phyloP scores from a whole-genome alignment of 2,113 vertebrate species.

The Mesitornis unicolor region DNA sequence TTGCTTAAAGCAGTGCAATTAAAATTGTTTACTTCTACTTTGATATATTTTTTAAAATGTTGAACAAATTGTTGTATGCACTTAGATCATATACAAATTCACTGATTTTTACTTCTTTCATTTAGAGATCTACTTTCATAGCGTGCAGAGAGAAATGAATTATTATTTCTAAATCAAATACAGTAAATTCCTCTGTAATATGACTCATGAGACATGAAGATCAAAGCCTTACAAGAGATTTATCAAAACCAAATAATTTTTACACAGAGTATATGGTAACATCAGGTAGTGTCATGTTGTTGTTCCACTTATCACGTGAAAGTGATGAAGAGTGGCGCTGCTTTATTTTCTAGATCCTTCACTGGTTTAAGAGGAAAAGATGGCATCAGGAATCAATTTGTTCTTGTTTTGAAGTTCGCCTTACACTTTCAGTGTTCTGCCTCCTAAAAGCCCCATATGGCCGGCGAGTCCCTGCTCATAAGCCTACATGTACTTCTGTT shows the following conservation, averaged over 20 bases:
- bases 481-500: background rate
- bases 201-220: constrained; percentile 41
- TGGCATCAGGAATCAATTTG: constrained; percentile 64
- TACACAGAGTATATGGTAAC: background rate
- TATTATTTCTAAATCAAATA: constrained; percentile 46
- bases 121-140: background rate
- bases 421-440: background rate
- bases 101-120: background rate
- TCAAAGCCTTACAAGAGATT: constrained; percentile 54
- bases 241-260: constrained; percentile 46
- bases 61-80: background rate
- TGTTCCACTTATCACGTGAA: background rate
- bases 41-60: background rate
- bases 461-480: background rate
- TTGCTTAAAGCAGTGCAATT: background rate
- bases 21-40: background rate
- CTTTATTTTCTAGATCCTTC: constrained; percentile 11
- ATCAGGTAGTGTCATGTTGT: background rate
- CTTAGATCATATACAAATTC: background rate
- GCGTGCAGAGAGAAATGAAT: background rate
- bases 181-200: constrained; percentile 42
- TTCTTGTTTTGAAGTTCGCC: constrained; percentile 27
- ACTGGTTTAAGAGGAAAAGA: background rate
- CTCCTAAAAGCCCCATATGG: background rate
- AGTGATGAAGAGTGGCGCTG: background rate